phyloP scores from a whole-genome alignment of 2,888 invertebrate species.

The Parthenolecanium corni region DNA sequence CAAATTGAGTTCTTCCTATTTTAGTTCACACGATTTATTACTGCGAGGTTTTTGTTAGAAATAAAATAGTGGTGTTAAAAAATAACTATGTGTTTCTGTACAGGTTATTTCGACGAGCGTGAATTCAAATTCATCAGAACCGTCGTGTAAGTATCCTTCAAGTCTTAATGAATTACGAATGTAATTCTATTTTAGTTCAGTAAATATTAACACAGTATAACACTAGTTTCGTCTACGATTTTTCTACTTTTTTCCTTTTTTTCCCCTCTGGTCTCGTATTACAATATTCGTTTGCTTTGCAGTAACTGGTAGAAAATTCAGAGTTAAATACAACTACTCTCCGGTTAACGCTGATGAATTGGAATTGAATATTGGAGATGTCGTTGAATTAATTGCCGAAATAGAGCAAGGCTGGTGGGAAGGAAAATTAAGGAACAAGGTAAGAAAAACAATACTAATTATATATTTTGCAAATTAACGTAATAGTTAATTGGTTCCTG shows the following conservation, averaged over 20 bases:
- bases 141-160: constrained; percentile 4
- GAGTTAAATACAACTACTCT: constrained; percentile 79
- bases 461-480: background rate
- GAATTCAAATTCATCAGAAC: background rate
- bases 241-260: too few relatives aligned
- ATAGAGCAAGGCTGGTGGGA: constrained; percentile 92
- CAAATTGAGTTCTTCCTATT: too few relatives aligned
- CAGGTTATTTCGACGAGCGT: background rate
- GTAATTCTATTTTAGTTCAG: too few relatives aligned
- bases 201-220: too few relatives aligned
- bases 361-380: constrained; percentile 71
- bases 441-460: constrained; percentile 34
- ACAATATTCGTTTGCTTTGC: too few relatives aligned
- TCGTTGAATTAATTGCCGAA: constrained; percentile 81
- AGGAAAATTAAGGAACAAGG: constrained; percentile 65
- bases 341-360: constrained; percentile 91
- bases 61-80: too few relatives aligned
- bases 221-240: too few relatives aligned
- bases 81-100: too few relatives aligned
- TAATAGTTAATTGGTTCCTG: background rate
- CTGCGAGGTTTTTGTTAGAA: too few relatives aligned
- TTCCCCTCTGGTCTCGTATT: too few relatives aligned
- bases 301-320: constrained; percentile 42
- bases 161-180: background rate
- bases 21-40: too few relatives aligned